Base-by-base conservation (phyloP, 2,888 invertebrate species). In the Habrosyne pyritoides region DNA sequence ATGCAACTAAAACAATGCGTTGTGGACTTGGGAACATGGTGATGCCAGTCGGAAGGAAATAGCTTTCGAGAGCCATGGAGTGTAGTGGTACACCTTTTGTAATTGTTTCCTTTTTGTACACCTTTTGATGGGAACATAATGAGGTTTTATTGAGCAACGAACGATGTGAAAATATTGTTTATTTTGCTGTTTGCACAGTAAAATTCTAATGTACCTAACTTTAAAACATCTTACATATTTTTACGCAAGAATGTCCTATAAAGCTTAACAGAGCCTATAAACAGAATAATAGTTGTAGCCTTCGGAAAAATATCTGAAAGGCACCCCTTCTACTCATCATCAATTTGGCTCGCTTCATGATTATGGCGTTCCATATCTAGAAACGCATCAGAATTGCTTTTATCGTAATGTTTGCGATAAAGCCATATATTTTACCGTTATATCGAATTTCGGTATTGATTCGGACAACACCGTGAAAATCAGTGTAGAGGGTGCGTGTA, bases 371-470 rank as follows among this genome's bases (percentile, higher is more conserved):
- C 14, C 28, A 50, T 50, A 50, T 28, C 28, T 28, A 8, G 14
- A 8, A 50, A 50, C 50, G 10, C 26, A 22, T 33, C 28, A 21
- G 21, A 28, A 50, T 50, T 14, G 28, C 30, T 50, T 50, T 22
- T 26, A 49, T 36, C 54, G 42, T 47, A 18, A 18, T 48, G 26
- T 47, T 64, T 60, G 61, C 61, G 63, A 72, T 69, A 71, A 66
- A 67, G 63, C 66, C 62, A 56, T 67, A 73, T 57, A 71, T 73
- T 79, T 73, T 69, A 78, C 86, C 86, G 85, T 88, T 88, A 83
- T 74, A 84, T 84, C 80, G 71, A 77, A 81, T 77, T 83, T 84
- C 71, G 70, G 75, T 86, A 90, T 90, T 81, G 90, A 90, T 91
- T 84, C 67, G 79, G 79, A 83, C 79, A 80, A 71, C 73, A 75